Conservation (phyloP, 2,113 vertebrate genomes). For the Channa maculata region DNA sequence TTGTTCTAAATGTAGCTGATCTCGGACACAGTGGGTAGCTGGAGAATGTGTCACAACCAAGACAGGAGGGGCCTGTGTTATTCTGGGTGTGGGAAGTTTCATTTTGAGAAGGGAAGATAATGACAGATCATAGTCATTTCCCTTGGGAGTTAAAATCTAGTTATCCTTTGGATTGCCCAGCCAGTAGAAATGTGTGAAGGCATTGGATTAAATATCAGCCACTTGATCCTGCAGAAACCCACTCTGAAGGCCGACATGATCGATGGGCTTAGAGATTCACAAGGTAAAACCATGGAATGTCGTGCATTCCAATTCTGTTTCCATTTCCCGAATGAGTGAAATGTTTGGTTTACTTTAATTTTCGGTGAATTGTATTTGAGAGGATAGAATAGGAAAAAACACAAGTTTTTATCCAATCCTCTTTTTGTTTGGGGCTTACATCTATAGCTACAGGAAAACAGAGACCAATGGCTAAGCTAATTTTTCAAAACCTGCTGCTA, state of each 20-base stretch:
- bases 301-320: conserved; percentile 54
- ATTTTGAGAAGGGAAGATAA: conserved; percentile 76
- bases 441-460: conserved; percentile 37
- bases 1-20: conserved; percentile 67
- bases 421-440: conserved; percentile 8
- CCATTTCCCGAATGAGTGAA: conserved; percentile 59
- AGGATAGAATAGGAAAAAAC: conserved; percentile 34
- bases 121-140: conserved; percentile 77
- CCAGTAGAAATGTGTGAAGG: conserved; percentile 72
- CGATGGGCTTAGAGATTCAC: conserved; percentile 67
- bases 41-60: conserved; percentile 72
- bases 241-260: conserved; percentile 74
- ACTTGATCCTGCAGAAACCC: conserved; percentile 76
- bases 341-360: conserved; percentile 50
- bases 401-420: no score
- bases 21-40: conserved; percentile 70
- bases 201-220: conserved; percentile 78
- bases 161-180: conserved; percentile 78
- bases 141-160: conserved; percentile 73
- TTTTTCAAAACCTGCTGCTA: conserved; percentile 63
- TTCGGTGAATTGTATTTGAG: conserved; percentile 51
- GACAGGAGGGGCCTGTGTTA: conserved; percentile 74
- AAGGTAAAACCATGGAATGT: conserved; percentile 77
- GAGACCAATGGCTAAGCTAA: conserved; percentile 52
- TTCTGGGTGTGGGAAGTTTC: conserved; percentile 76